These are phyloP conservation scores for Spicauda simplicius DNA, from an alignment of 2,888 invertebrate species.

Conservation along the genomic window DNA sequence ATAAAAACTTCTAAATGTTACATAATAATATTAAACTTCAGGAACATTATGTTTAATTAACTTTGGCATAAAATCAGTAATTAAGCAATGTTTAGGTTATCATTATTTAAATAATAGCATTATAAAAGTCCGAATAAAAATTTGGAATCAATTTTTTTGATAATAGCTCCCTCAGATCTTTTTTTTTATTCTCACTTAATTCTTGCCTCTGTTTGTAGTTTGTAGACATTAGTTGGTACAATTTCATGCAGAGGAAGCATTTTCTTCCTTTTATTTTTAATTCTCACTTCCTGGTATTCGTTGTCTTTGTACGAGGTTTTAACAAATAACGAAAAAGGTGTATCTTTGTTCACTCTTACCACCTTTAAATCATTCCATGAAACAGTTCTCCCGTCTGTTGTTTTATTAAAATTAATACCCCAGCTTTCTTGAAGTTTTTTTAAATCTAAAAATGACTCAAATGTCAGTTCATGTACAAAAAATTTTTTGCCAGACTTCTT, in stretches of 20 bases:
- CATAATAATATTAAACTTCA: no score
- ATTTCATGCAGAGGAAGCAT: background rate
- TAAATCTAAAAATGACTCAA: slow-evolving; percentile 27
- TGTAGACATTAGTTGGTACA: background rate
- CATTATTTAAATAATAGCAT: no score
- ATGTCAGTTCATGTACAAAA: background rate
- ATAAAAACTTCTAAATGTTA: no score
- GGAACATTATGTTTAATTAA: no score
- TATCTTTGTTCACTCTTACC: background rate
- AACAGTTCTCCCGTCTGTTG: background rate
- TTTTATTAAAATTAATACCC: slow-evolving; percentile 29
- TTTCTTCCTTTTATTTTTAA: slow-evolving; percentile 14
- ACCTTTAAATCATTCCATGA: slow-evolving; percentile 8
- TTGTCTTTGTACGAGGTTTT: slow-evolving; percentile 6
- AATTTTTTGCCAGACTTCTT: background rate
- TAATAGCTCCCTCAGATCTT: no score
- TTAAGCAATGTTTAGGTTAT: no score
- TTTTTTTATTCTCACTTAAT: no score
- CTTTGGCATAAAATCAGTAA: no score
- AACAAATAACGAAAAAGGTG: background rate
- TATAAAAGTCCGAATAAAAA: no score
- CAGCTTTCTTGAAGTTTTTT: slow-evolving; percentile 33
- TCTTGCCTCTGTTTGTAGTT: no score
- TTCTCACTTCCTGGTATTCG: background rate
- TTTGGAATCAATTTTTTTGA: no score